These are phyloP conservation scores for Tachina lurida DNA, from an alignment of 2,888 invertebrate species.

Conservation along the genomic window DNA sequence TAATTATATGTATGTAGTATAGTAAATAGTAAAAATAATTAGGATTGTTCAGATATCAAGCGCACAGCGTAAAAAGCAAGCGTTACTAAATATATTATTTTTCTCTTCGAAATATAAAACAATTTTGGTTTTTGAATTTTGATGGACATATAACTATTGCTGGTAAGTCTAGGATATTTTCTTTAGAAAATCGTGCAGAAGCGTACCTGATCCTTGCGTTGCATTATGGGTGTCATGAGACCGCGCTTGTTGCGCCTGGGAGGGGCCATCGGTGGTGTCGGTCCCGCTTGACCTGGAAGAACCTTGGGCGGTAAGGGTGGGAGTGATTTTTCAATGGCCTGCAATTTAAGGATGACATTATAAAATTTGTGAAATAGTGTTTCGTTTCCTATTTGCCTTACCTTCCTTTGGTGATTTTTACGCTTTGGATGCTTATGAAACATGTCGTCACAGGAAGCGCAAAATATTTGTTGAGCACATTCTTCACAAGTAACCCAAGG, in stretches of 20 bases:
- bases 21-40: constrained; percentile 24
- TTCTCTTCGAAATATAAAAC: constrained; percentile 4
- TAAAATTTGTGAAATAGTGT: background rate
- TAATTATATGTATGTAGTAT: background rate
- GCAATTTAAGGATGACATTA: constrained; percentile 1
- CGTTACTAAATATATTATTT: constrained; percentile 35
- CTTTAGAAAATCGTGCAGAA: constrained; percentile 83
- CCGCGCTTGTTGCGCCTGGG: constrained; percentile 85
- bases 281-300: constrained; percentile 75
- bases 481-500: constrained; percentile 92
- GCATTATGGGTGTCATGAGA: constrained; percentile 83
- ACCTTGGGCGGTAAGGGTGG: constrained; percentile 88
- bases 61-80: constrained; percentile 54
- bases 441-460: constrained; percentile 96
- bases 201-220: constrained; percentile 83
- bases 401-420: constrained; percentile 90
- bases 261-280: constrained; percentile 86
- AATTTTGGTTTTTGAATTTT: constrained; percentile 29
- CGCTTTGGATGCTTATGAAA: constrained; percentile 96
- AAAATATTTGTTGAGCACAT: constrained; percentile 92
- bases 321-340: constrained; percentile 81
- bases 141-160: constrained; percentile 1
- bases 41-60: constrained; percentile 35
- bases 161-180: constrained; percentile 43
- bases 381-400: constrained; percentile 77